Evolutionary conservation across 2,888 invertebrate genomes (phyloP).

Genomic region (Heliothis peltigera): DNA sequence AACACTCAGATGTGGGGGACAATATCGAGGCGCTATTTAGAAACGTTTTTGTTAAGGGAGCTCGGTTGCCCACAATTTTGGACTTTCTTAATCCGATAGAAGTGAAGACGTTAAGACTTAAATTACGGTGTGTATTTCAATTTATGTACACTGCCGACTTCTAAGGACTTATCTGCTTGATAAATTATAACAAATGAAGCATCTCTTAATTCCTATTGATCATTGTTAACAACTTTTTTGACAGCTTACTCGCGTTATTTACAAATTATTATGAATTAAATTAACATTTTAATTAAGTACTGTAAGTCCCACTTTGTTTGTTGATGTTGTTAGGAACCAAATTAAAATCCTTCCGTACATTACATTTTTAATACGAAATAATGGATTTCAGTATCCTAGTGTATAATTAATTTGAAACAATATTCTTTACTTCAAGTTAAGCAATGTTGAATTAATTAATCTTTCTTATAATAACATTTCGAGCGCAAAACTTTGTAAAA

Average conservation of each 20-base stretch:
- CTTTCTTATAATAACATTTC: conserved; percentile 58
- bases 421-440: conserved; percentile 53
- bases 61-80: conserved; percentile 52
- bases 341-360: conserved; percentile 26
- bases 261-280: conserved; percentile 28
- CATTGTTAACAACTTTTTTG: conserved; percentile 22
- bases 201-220: neutral
- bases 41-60: conserved; percentile 60
- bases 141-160: neutral
- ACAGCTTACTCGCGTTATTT: conserved; percentile 10
- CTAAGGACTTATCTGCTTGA: neutral
- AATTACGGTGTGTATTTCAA: neutral
- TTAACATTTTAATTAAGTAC: conserved; percentile 34
- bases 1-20: conserved; percentile 62
- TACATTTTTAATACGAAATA: conserved; percentile 21
- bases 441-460: conserved; percentile 63
- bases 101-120: conserved; percentile 14
- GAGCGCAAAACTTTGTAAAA: conserved; percentile 52
- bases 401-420: conserved; percentile 59
- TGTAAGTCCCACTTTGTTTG: conserved; percentile 1
- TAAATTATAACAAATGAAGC: conserved; percentile 20
- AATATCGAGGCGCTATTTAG: conserved; percentile 65
- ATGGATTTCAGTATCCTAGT: conserved; percentile 38
- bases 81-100: conserved; percentile 1
- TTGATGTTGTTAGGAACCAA: conserved; percentile 8